A percentile compares a stretch with the other conserved stretches of the same genome.
Evolutionary conservation across 2,797 vertebrate species (phyloP).

Genomic region (Perodicticus potto): DNA sequence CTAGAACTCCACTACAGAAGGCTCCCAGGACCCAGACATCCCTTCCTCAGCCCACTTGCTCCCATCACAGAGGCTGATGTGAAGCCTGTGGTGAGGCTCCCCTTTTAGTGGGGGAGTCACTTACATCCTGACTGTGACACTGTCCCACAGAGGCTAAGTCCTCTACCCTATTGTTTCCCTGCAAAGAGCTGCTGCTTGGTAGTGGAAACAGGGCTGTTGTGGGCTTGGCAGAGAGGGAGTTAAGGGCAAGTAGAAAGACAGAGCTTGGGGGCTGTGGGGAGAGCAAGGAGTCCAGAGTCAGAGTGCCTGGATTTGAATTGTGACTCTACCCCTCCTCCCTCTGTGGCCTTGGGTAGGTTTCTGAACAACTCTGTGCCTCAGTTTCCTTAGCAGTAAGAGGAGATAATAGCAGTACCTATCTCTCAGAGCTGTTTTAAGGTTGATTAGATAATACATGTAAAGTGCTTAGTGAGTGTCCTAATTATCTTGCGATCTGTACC

Average conservation of each 20-base stretch:
- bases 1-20: neutral
- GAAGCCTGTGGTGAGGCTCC: neutral
- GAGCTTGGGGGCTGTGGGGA: too few relatives aligned
- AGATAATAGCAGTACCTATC: rapidly evolving
- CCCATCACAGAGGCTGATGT: neutral
- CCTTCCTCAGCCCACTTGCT: neutral
- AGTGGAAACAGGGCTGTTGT: neutral
- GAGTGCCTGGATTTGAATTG: neutral
- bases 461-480: neutral
- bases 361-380: neutral
- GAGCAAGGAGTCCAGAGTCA: neutral
- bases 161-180: neutral
- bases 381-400: neutral
- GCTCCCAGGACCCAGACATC: neutral
- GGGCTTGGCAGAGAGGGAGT: neutral
- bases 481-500: neutral
- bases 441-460: rapidly evolving
- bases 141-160: neutral
- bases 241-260: neutral
- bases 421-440: neutral
- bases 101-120: neutral
- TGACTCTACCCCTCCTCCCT: neutral
- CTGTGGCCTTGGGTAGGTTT: neutral
- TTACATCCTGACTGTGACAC: neutral
- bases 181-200: neutral